A percentile compares a stretch with the other conserved stretches of the same genome.
Conservation (phyloP, 2,797 vertebrate genomes). For the Tragelaphus eurycerus region DNA sequence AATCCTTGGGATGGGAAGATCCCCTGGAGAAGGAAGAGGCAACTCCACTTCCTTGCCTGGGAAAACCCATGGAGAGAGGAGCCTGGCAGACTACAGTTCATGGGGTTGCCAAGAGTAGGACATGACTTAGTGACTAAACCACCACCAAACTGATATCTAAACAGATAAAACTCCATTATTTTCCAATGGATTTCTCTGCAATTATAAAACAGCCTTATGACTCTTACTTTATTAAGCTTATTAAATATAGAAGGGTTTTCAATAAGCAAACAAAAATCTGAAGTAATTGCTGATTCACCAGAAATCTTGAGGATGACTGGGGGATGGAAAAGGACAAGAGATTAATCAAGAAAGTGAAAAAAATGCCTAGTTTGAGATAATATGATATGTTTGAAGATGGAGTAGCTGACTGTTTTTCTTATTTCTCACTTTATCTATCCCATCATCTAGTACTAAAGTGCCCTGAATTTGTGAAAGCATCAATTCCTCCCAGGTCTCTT, state of each 20-base stretch:
- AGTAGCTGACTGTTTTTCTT: background rate
- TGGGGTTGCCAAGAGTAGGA: background rate
- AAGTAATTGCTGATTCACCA: background rate
- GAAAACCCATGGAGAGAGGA: background rate
- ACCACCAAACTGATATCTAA: background rate
- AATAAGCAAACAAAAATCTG: background rate
- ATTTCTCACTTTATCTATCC: background rate
- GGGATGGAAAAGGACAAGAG: background rate
- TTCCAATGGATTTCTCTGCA: background rate
- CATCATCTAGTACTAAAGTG: conserved; percentile 49
- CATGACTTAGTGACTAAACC: background rate
- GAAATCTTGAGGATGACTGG: background rate
- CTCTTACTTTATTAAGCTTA: background rate
- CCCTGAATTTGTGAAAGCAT: conserved; percentile 47
- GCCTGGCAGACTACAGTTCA: background rate
- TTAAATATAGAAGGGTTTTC: background rate
- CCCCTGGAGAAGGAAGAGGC: background rate
- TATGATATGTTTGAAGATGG: conserved; percentile 41
- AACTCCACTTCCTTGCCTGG: background rate
- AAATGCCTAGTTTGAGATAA: background rate
- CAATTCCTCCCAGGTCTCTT: conserved; percentile 36
- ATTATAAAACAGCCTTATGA: background rate
- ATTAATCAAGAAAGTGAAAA: background rate
- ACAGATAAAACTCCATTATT: background rate
- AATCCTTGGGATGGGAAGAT: background rate